A percentile compares a stretch with the other conserved stretches of the same genome.
phyloP scores from a whole-genome alignment of 1,140 invertebrate species.

The Halesus radiatus region DNA sequence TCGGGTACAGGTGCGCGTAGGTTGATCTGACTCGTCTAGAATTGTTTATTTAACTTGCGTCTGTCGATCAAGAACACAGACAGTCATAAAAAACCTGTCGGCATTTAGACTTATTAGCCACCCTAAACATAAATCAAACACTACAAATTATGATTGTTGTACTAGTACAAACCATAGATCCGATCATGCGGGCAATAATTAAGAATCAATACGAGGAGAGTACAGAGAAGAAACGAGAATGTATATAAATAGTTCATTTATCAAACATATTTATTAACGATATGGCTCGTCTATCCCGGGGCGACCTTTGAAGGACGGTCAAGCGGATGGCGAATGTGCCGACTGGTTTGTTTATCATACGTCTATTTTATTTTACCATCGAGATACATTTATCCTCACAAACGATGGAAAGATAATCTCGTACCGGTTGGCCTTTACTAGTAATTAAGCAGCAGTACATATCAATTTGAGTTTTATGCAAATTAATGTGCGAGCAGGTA shows the following conservation, averaged over 20 bases:
- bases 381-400: not conserved
- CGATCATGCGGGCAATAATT: not conserved
- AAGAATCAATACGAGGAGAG: not conserved
- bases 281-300: not conserved
- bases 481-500: too few relatives aligned
- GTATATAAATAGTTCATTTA: constrained; percentile 15
- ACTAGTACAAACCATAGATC: not conserved
- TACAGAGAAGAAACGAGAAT: not conserved
- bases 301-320: constrained; percentile 25
- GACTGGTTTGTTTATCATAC: constrained; percentile 4
- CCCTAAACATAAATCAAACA: not conserved
- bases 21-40: not conserved
- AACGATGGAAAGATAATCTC: not conserved
- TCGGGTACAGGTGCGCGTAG: not conserved
- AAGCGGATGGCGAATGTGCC: constrained; percentile 14
- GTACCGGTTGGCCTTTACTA: constrained; percentile 20
- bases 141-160: not conserved
- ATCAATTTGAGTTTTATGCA: too few relatives aligned
- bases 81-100: not conserved
- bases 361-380: not conserved
- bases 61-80: not conserved
- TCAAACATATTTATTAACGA: constrained; percentile 2
- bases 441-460: not conserved
- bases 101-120: not conserved
- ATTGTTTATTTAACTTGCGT: not conserved